Base-by-base conservation (phyloP, 2,797 vertebrate species). In the Parotocinclus haroldoi region DNA sequence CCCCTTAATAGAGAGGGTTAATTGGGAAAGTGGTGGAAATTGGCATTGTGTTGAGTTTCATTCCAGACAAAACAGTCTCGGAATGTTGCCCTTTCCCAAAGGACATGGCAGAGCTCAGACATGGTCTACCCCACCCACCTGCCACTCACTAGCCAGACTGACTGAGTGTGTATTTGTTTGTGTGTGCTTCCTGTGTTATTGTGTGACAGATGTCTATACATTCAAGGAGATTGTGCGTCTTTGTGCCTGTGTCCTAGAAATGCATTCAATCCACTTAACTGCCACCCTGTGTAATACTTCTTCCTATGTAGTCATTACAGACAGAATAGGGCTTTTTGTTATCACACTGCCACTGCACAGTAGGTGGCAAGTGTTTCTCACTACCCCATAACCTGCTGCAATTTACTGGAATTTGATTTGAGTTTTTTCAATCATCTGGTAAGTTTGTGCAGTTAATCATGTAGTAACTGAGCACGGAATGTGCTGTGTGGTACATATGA, bases 11-110 rank as follows among this genome's bases (percentile, higher is more conserved):
- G 18, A 63, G 51, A 58, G 73, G 63, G 66, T 82, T 74, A 78
- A 82, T 77, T 63, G 38, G 63, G 40, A 57, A 51, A 67, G 50
- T 70, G 45, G 64, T 67, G 58, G 58, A 58, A 62, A 51, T 56
- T 16, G 54, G 62, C 73, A 73, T 77, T 72, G 69, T 71, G 64
- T 48, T 72, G 58, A 16, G 16, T 51, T 18, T 58, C 40, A 37
- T 44, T 64, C 19, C 51, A 76, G 66, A 77, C 78, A 76, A 74
- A 76, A 71, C 72, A 46, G 61, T 74, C 68, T 69, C 66, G 44
- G 62, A 74, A 70, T 76, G 54, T 44, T 48, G 61, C 18, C 45
- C 14, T 9, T 10, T 62, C 10, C 40, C 37, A 42, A 51, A 58
- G 55, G 46, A 69, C 53, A 40, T 36, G 5, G 37, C 58, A 42